Percentiles rank a stretch among this genome's conserved stretches.
Evolutionary conservation across 2,797 vertebrate genomes (phyloP).

Genomic region (Holocentrus rufus): DNA sequence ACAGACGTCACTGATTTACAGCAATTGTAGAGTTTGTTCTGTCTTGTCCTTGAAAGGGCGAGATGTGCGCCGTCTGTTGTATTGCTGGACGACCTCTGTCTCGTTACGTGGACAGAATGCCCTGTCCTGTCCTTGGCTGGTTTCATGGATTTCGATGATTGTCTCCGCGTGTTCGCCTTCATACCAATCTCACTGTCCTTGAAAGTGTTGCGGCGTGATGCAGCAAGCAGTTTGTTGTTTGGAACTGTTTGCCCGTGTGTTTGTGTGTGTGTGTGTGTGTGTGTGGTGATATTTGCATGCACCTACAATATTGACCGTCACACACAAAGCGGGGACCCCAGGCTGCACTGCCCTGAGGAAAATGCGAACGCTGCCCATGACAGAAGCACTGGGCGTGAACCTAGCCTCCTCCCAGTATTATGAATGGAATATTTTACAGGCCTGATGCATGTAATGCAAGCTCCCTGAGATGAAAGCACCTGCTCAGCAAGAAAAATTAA

Average conservation of each 20-base stretch:
- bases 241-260: background rate
- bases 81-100: conserved; percentile 19
- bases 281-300: conserved; percentile 16
- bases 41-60: conserved; percentile 8
- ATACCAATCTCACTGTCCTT: conserved; percentile 11
- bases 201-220: conserved; percentile 11
- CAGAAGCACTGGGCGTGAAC: conserved; percentile 55
- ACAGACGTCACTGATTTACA: conserved; percentile 13
- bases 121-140: conserved; percentile 37
- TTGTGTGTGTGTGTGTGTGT: conserved; percentile 4
- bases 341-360: conserved; percentile 40
- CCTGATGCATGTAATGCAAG: conserved; percentile 67
- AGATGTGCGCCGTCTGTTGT: conserved; percentile 21
- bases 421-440: conserved; percentile 67
- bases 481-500: conserved; percentile 70
- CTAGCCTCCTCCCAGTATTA: conserved; percentile 44
- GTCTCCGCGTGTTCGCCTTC: conserved; percentile 12
- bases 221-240: background rate
- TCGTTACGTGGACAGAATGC: conserved; percentile 18
- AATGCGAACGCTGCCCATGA: conserved; percentile 20
- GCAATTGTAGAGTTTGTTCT: conserved; percentile 6
- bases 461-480: conserved; percentile 71
- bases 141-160: background rate
- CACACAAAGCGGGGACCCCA: background rate
- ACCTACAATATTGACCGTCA: conserved; percentile 31